Base-by-base conservation (phyloP, 2,113 vertebrate species). In the Todiramphus chloris region DNA sequence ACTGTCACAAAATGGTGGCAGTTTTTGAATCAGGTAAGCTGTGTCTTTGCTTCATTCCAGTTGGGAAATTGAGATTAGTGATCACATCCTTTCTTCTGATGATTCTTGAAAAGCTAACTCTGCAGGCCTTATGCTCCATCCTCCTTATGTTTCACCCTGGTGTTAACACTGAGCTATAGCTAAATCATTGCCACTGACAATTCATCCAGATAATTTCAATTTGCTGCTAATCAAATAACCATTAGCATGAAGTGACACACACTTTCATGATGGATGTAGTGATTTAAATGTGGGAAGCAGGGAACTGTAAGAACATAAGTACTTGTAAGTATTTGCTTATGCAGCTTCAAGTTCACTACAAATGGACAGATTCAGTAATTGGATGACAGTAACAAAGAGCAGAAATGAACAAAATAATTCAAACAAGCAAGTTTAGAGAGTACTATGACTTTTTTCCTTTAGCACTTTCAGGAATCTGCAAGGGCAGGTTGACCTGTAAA, bases 191-290 rank as follows among this genome's bases (percentile, higher is more conserved):
- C 27, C 37, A 51, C 56, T 75, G 60, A 68, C 75, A 93, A 77
- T 88, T 95, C 79, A 91, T 60, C 73, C 60, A 88, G 46, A 83
- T 95, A 93, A 95, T 95, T 95, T 94, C 90, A 93, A 60, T 92
- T 91, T 96, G 50, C 74, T 93, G n/a, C 51, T 96, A 96, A 96
- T 89, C 89, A 93, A 94, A 95, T 82, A 89, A 69, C 51, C 56
- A 76, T 92, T 91, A 91, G 13, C 66, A 78, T 84, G 75, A 95
- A 79, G 63, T 60, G 89, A 74, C 17, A 44, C 12, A 12, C 31
- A 92, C 41, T 88, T 95, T 50, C 67, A 86, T 79, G 74, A 96
- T 78, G 60, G 69, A 94, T 92, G 69, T 20, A 88, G 48, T 91
- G 81, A 92, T 92, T 95, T 93, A 83, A 53, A 80, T 0, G 5